Conservation (phyloP, 2,113 vertebrate genomes). For the Isichthys henryi region DNA sequence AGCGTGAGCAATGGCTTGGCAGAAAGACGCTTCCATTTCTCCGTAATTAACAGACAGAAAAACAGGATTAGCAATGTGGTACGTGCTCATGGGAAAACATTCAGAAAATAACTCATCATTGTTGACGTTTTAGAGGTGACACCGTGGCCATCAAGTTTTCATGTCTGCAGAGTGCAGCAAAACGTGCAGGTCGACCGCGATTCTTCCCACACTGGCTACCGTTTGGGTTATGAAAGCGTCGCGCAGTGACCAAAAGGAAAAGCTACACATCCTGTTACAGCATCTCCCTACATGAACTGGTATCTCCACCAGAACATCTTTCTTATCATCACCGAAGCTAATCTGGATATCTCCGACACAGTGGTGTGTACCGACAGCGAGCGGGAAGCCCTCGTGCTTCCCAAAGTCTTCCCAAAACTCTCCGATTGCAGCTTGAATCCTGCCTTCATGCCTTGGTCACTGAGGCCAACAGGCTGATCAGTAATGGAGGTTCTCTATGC, state of each 20-base stretch:
- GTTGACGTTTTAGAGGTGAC: not conserved
- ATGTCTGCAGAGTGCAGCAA: not conserved
- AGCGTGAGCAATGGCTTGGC: not conserved
- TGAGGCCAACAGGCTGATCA: not conserved
- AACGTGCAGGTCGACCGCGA: not conserved
- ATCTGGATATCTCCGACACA: not conserved
- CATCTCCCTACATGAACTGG: not conserved
- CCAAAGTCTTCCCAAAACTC: not conserved
- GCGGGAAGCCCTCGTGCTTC: not conserved
- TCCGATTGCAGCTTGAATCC: not conserved
- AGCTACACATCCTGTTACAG: not conserved
- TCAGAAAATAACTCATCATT: not conserved
- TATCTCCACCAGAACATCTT: not conserved
- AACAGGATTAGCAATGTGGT: not conserved
- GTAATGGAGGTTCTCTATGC: not conserved
- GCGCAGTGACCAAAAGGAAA: not conserved
- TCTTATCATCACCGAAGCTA: not conserved
- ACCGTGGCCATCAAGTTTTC: not conserved
- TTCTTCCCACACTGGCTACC: not conserved
- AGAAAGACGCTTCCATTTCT: not conserved
- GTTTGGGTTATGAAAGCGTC: not conserved
- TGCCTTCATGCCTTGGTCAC: not conserved
- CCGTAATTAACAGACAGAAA: not conserved
- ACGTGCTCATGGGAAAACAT: not conserved
- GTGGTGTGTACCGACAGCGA: not conserved